phyloP scores from a whole-genome alignment of 2,113 vertebrate genomes.

The Chauna torquata region DNA sequence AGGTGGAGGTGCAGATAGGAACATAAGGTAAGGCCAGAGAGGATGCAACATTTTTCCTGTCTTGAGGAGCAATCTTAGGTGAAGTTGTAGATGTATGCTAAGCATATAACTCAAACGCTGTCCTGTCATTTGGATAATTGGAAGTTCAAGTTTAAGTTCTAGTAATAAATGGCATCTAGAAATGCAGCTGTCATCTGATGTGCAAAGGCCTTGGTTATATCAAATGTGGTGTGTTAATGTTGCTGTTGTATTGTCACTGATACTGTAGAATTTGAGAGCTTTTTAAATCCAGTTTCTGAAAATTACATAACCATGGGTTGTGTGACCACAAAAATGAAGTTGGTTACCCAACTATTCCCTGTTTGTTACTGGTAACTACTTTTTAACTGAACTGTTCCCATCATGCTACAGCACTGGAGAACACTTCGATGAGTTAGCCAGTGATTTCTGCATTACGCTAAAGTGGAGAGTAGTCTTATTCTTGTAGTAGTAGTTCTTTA shows the following conservation, averaged over 20 bases:
- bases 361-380: neutral
- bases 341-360: neutral
- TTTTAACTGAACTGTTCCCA: neutral
- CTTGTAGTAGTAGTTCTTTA: neutral
- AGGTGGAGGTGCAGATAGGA: neutral
- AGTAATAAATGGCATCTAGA: neutral
- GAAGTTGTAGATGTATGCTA: too few relatives aligned
- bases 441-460: fast-evolving
- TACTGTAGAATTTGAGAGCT: neutral
- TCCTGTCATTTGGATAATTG: neutral
- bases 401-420: neutral
- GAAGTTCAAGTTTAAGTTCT: neutral
- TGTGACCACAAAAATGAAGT: neutral
- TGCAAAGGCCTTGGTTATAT: fast-evolving
- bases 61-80: neutral
- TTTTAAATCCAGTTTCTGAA: neutral
- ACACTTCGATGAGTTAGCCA: fast-evolving
- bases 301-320: fast-evolving
- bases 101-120: neutral
- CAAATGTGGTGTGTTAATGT: fast-evolving
- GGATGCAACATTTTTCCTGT: neutral
- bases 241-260: neutral
- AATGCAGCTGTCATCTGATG: neutral
- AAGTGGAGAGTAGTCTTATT: neutral
- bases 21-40: neutral